Evolutionary conservation across 2,113 vertebrate species (phyloP).

Genomic region (Ailurus styani): DNA sequence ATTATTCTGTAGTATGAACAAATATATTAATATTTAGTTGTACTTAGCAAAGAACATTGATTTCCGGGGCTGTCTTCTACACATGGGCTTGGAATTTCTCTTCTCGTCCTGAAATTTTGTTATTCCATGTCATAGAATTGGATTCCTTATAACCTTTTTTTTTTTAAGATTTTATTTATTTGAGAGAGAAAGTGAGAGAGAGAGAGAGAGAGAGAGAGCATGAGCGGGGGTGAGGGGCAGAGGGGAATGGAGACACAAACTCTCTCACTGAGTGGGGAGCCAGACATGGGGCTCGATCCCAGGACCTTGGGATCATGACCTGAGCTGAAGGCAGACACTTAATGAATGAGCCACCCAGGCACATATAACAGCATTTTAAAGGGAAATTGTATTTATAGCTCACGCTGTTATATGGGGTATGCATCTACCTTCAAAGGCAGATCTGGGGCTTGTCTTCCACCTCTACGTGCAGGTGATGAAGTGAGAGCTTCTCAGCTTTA

Average conservation of each 20-base stretch:
- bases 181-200: background rate
- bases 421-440: background rate
- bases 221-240: background rate
- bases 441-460: background rate
- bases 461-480: background rate
- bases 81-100: background rate
- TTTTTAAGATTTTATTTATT: background rate
- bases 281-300: background rate
- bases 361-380: background rate
- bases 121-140: background rate
- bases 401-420: background rate
- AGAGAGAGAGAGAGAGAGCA: background rate
- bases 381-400: background rate
- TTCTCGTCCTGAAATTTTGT: background rate
- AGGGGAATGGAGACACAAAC: background rate
- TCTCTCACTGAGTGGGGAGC: background rate
- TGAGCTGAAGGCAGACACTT: background rate
- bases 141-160: background rate
- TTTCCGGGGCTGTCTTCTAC: background rate
- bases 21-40: background rate
- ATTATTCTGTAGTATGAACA: background rate
- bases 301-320: background rate
- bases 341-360: background rate
- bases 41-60: background rate
- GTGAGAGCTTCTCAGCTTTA: background rate